phyloP scores from a whole-genome alignment of 2,888 invertebrate species.

The Tiliacea citrago region DNA sequence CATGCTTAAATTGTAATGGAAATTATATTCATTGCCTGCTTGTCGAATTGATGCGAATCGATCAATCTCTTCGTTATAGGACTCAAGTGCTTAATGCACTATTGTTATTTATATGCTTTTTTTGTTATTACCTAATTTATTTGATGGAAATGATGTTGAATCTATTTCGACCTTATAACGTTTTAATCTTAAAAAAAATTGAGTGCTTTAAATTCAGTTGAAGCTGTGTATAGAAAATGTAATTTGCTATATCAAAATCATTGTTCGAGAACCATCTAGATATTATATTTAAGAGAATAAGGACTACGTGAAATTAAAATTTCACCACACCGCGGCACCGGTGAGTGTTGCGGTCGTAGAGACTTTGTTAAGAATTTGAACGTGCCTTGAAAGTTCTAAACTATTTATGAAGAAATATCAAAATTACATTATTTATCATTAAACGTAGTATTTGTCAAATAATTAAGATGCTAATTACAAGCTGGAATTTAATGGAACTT shows the following conservation, averaged over 20 bases:
- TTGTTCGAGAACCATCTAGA: conserved; percentile 1
- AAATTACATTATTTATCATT: conserved; percentile 27
- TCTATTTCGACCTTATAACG: neutral
- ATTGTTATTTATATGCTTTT: neutral
- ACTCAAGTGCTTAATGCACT: neutral
- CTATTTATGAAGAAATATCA: conserved; percentile 38
- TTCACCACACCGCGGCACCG: conserved; percentile 24
- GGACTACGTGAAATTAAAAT: conserved; percentile 30
- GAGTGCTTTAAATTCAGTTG: conserved; percentile 7
- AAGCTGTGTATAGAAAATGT: neutral
- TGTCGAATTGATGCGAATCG: neutral
- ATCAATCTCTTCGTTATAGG: neutral
- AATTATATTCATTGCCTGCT: conserved; percentile 1
- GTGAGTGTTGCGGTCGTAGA: conserved; percentile 28
- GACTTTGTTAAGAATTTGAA: conserved; percentile 49
- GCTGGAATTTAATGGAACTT: conserved; percentile 4
- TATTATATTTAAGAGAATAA: conserved; percentile 27
- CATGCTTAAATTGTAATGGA: conserved; percentile 66
- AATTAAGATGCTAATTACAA: conserved; percentile 1
- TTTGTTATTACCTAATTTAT: conserved; percentile 9
- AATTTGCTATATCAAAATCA: conserved; percentile 7
- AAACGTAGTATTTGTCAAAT: conserved; percentile 24
- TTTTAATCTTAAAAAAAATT: conserved; percentile 22
- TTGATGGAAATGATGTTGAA: neutral
- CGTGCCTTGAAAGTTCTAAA: conserved; percentile 61